phyloP scores from a whole-genome alignment of 2,113 vertebrate species.

The Puma concolor region DNA sequence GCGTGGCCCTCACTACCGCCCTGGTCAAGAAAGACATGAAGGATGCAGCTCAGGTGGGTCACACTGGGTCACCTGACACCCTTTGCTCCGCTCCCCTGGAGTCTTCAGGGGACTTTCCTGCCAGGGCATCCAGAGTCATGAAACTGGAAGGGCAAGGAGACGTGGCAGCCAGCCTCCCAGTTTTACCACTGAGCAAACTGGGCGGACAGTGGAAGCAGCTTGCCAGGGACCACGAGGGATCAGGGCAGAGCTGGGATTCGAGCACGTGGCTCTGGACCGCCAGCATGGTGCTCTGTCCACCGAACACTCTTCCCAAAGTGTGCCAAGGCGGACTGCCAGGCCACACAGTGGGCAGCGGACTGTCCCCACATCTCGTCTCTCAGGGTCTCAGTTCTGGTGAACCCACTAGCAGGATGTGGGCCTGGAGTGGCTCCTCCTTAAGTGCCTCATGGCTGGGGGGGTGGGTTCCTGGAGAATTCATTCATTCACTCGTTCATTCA shows the following conservation, averaged over 20 bases:
- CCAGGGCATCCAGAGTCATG: rapidly evolving
- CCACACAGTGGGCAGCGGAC: rapidly evolving
- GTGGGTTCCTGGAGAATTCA: neutral
- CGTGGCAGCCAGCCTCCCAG: neutral
- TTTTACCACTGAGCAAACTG: neutral
- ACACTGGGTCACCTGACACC: rapidly evolving
- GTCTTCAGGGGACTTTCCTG: neutral
- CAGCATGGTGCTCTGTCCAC: rapidly evolving
- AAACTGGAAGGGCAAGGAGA: neutral
- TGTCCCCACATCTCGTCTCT: neutral
- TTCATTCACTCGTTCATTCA: neutral
- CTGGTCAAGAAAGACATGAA: neutral
- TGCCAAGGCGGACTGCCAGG: neutral
- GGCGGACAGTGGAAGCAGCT: too few species aligned
- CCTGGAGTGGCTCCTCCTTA: neutral
- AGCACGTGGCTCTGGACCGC: rapidly evolving
- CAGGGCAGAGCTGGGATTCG: neutral
- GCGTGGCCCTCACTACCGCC: slow-evolving; percentile 59
- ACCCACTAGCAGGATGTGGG: too few species aligned
- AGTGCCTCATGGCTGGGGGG: neutral
- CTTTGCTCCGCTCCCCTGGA: neutral
- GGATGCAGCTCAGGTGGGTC: slow-evolving; percentile 27
- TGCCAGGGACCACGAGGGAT: rapidly evolving
- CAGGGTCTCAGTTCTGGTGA: neutral
- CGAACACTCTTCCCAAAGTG: neutral